phyloP scores from a whole-genome alignment of 2,888 invertebrate genomes.

The Stenodera caucasica region DNA sequence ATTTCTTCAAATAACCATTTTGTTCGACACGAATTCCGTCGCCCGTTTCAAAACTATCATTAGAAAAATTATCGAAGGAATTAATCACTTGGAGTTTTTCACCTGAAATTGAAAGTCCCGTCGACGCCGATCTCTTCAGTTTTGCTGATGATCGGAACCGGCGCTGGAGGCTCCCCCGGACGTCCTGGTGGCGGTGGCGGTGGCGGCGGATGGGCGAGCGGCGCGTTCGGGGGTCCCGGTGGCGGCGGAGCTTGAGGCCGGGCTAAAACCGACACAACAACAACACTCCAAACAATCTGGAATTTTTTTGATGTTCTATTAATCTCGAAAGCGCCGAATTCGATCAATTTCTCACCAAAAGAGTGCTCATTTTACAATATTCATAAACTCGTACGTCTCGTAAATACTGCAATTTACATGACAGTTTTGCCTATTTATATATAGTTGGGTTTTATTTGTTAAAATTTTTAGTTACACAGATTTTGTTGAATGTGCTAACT shows the following conservation, averaged over 20 bases:
- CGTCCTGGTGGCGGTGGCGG: conserved; percentile 6
- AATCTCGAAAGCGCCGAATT: too few species aligned
- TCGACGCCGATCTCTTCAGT: conserved; percentile 55
- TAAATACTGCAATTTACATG: conserved; percentile 16
- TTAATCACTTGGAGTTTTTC: conserved; percentile 11
- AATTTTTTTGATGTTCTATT: not conserved
- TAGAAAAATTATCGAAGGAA: conserved; percentile 5
- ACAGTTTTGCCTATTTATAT: conserved; percentile 31
- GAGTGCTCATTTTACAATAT: too few species aligned
- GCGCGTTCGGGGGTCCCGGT: not conserved
- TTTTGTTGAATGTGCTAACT: conserved; percentile 38
- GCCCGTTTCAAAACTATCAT: conserved; percentile 71
- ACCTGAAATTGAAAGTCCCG: conserved; percentile 59
- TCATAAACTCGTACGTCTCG: conserved; percentile 18
- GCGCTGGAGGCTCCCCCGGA: conserved; percentile 37
- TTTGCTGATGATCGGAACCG: conserved; percentile 57
- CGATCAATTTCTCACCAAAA: conserved; percentile 19
- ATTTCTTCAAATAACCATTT: conserved; percentile 68
- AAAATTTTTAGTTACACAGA: conserved; percentile 32
- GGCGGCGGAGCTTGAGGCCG: conserved; percentile 33
- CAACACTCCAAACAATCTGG: too few species aligned
- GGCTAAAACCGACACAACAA: conserved; percentile 19
- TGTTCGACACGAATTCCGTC: conserved; percentile 79
- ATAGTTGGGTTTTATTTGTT: conserved; percentile 35
- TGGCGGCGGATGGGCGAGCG: not conserved